Conservation (phyloP, 2,888 invertebrate genomes). For the Pachydiplax longipennis region DNA sequence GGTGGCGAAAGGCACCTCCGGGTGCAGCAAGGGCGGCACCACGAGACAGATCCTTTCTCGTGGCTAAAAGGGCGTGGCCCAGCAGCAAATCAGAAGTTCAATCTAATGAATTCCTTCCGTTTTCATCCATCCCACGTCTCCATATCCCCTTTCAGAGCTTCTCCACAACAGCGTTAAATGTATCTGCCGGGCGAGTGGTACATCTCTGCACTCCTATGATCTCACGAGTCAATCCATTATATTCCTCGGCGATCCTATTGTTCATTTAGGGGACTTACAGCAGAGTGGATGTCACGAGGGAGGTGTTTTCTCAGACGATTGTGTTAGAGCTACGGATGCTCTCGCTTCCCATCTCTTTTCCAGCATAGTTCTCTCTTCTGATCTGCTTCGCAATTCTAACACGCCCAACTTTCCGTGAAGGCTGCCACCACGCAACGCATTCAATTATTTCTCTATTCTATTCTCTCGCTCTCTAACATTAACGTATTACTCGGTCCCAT, state of each 20-base stretch:
- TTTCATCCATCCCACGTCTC: background rate
- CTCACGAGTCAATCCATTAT: constrained; percentile 28
- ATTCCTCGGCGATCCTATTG: background rate
- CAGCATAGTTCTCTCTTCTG: background rate
- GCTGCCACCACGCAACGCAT: background rate
- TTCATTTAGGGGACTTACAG: constrained; percentile 12
- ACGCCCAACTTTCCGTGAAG: background rate
- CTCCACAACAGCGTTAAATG: background rate
- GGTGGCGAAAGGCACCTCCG: constrained; percentile 13
- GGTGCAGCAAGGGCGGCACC: background rate
- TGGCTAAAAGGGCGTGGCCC: constrained; percentile 3
- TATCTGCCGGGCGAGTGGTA: background rate
- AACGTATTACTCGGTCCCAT: background rate
- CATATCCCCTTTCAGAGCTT: background rate
- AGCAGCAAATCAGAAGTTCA: constrained; percentile 6
- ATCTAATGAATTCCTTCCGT: constrained; percentile 10
- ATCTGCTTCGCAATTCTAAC: background rate
- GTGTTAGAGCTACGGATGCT: background rate
- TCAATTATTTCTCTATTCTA: constrained; percentile 9
- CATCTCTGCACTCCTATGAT: background rate
- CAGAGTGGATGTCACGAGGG: background rate
- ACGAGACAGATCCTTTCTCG: background rate
- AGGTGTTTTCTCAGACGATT: background rate
- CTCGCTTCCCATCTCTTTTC: background rate
- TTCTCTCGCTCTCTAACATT: background rate